Base-by-base conservation (phyloP, 2,888 invertebrate species). In the Trachelus troglodyta region DNA sequence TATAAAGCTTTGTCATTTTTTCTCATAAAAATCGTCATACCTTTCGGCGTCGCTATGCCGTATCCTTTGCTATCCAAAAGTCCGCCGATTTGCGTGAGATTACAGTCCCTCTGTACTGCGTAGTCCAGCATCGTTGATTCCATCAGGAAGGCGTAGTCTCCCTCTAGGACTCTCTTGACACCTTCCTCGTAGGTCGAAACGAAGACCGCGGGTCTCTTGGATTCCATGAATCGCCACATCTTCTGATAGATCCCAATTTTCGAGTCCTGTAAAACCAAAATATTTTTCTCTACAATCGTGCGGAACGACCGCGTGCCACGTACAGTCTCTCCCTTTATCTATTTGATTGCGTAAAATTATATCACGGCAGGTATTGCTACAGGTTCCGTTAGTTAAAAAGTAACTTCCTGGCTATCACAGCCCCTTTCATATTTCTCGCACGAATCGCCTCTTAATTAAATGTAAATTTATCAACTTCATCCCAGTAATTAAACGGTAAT, bases 101-200 rank as follows among this genome's bases (percentile, higher is more conserved):
- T 98, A 89, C 99, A 99, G 90, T 99, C 97, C 74, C 98, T 93
- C 92, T 98, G 97, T n/a, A 98, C 97, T 12, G 96, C 95, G 89
- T 98, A 99, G 92, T 99, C 99, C 81, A 99, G 92, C 96, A 98
- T 98, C 0, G 99, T 98, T 0, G 98, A 98, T 92, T 99, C 99
- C 97, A 99, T 98, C 31, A 99, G 94, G 90, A 98, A 99, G 0
- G 99, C 99, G 91, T 99, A 99, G 92, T 98, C 96, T 1, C 97
- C 98, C 76, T 94, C 94, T 75, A 97, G 92, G 0, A 98, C 99
- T 75, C 96, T 93, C 84, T 95, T 94, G 35, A 98, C 96, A 0
- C 99, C 99, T 85, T 98, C 98, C 84, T 98, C 97, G 90, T 98
- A 98, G 0, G 96, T 96, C 75, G 95, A 94, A 0, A 98, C 98